Conservation (phyloP, 1,140 invertebrate species). For the Halictus rubicundus region DNA sequence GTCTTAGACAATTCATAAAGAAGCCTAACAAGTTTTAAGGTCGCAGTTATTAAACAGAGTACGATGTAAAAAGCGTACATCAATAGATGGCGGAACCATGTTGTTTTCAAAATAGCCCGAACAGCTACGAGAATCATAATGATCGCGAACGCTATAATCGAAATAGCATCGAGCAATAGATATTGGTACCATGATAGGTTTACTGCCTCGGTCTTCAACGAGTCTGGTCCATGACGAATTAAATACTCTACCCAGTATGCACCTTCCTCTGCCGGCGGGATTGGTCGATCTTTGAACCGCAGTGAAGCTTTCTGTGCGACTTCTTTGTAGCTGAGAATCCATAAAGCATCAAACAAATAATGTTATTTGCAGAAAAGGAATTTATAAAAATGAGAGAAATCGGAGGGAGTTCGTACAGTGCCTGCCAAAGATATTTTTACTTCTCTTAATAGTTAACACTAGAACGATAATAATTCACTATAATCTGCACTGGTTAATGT, state of each 20-base stretch:
- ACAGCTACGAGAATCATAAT: background rate
- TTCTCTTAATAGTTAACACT: no score
- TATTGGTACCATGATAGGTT: slow-evolving; percentile 30
- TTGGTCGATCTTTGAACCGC: slow-evolving; percentile 31
- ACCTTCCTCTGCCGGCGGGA: slow-evolving; percentile 9
- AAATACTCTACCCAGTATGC: slow-evolving; percentile 40
- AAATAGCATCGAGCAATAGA: slow-evolving; percentile 17
- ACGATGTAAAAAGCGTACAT: no score
- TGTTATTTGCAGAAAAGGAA: background rate
- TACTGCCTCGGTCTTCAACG: slow-evolving; percentile 3
- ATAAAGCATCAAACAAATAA: no score
- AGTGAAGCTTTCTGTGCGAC: background rate
- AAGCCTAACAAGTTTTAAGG: no score
- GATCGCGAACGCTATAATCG: background rate
- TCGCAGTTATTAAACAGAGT: no score
- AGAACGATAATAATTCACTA: no score
- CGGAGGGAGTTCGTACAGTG: no score
- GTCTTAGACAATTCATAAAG: no score
- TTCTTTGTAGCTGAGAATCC: slow-evolving; percentile 9
- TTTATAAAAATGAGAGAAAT: background rate
- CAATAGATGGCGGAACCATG: background rate
- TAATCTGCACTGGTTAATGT: no score
- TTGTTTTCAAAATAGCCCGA: background rate
- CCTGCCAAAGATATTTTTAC: no score
- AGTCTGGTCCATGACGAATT: slow-evolving; percentile 10